These are phyloP conservation scores for Tipula helvola DNA, from an alignment of 2,888 invertebrate species.

Conservation along the genomic window DNA sequence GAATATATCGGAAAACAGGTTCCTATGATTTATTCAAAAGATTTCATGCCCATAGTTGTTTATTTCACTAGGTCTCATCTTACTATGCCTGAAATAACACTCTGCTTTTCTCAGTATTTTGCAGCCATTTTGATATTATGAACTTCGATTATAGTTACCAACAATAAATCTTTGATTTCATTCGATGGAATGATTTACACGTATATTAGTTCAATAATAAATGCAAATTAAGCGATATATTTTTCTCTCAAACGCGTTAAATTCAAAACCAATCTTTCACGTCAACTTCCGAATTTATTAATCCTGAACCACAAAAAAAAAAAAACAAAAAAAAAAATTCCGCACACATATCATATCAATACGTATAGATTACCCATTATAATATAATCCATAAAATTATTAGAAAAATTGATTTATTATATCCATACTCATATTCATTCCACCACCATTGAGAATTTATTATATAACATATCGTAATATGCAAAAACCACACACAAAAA, in stretches of 20 bases:
- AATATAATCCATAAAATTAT: not conserved
- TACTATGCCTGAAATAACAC: too few species aligned
- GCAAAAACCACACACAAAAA: not conserved
- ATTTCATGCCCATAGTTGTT: too few species aligned
- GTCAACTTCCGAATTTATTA: not conserved
- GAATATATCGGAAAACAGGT: too few species aligned
- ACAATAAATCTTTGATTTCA: too few species aligned
- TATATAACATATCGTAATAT: not conserved
- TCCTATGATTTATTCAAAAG: too few species aligned
- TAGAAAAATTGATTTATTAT: not conserved
- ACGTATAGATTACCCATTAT: not conserved
- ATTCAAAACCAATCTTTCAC: not conserved
- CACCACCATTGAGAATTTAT: not conserved
- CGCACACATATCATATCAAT: not conserved
- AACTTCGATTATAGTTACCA: too few species aligned
- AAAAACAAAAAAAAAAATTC: not conserved
- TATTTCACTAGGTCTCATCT: too few species aligned
- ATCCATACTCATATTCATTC: not conserved
- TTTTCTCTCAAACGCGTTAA: not conserved
- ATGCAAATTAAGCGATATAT: too few species aligned
- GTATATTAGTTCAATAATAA: too few species aligned
- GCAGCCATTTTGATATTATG: too few species aligned
- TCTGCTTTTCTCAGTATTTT: too few species aligned
- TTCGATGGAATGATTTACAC: too few species aligned
- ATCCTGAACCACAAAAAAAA: not conserved